Base-by-base conservation (phyloP, 2,888 invertebrate species). In the Scaptomyza reducta region DNA sequence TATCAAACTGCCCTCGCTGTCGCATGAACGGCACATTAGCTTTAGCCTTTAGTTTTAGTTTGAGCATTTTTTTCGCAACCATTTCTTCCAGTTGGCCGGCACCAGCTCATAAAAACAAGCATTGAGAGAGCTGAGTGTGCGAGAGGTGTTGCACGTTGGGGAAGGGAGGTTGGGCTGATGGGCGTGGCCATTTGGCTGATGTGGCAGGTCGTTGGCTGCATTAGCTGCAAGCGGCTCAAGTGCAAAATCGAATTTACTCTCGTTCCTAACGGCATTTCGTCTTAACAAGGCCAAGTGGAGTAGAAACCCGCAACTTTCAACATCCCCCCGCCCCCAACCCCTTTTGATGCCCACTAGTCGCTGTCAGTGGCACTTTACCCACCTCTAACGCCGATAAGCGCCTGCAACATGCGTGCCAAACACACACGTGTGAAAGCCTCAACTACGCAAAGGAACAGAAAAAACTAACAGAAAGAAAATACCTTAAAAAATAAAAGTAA, bases 201-300 rank as follows among this genome's bases (percentile, higher is more conserved):
- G 59, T 46, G 72, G 67, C 66, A 79, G 77, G 77, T 74, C 71
- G 87, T 63, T 71, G 65, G 64, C 81, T 74, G 83, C 88, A 84
- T 87, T 84, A 87, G 86, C 84, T 72, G 86, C 86, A 77, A 75
- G 85, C 70, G 83, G 84, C 88, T 87, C 86, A 82, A 84, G 84
- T 84, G 84, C 88, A 84, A 84, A 84, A 84, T 84, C 84, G 84
- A 84, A 87, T 84, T 84, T 85, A 67, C 72, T 70, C 77, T 58
- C 70, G 65, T 62, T 66, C 75, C 86, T 85, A 84, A 84, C 79
- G 88, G 83, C 88, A 86, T 84, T 84, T 87, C 75, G 71, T 76
- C 85, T 71, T 71, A 63, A 64, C 65, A 85, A 40, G 79, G 75
- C 83, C 82, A 84, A 86, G 69, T 70, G 65, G 42, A 57, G 63